Percentiles rank a stretch among this genome's conserved stretches.
Conservation (phyloP, 2,113 vertebrate genomes). For the Axis porcinus region DNA sequence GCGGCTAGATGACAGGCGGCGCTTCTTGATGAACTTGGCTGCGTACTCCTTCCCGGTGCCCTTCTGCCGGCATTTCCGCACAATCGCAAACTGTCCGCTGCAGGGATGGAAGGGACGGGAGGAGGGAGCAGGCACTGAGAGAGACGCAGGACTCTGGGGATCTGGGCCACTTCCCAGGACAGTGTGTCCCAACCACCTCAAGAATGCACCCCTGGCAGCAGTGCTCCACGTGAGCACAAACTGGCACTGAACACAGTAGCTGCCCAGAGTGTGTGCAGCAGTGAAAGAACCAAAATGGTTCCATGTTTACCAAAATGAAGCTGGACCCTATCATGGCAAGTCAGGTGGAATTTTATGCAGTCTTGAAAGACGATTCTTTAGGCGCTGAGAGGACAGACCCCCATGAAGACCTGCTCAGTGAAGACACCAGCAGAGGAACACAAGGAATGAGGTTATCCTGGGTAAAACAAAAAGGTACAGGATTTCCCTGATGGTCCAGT, state of each 20-base stretch:
- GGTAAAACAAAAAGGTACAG: neutral
- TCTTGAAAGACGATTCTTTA: neutral
- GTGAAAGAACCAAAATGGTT: neutral
- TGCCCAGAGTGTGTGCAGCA: neutral
- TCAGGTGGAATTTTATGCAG: neutral
- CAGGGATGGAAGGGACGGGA: rapidly evolving
- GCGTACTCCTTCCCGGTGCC: conserved; percentile 88
- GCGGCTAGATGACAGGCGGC: conserved; percentile 93
- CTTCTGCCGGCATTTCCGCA: conserved; percentile 94
- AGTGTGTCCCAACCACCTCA: neutral
- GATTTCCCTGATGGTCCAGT: neutral
- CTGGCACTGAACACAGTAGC: rapidly evolving
- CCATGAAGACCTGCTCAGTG: neutral
- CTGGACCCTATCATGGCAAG: neutral
- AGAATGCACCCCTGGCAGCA: neutral
- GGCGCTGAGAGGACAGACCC: neutral
- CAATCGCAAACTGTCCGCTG: conserved; percentile 97
- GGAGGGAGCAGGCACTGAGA: neutral
- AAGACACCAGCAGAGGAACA: neutral
- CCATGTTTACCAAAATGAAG: neutral
- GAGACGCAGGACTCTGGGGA: neutral
- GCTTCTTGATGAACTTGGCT: conserved; percentile 98
- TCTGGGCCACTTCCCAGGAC: neutral
- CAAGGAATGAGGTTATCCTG: too few relatives aligned
- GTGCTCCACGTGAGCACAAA: neutral